These are phyloP conservation scores for Lacerta agilis DNA, from an alignment of 2,797 vertebrate genomes.

Conservation along the genomic window DNA sequence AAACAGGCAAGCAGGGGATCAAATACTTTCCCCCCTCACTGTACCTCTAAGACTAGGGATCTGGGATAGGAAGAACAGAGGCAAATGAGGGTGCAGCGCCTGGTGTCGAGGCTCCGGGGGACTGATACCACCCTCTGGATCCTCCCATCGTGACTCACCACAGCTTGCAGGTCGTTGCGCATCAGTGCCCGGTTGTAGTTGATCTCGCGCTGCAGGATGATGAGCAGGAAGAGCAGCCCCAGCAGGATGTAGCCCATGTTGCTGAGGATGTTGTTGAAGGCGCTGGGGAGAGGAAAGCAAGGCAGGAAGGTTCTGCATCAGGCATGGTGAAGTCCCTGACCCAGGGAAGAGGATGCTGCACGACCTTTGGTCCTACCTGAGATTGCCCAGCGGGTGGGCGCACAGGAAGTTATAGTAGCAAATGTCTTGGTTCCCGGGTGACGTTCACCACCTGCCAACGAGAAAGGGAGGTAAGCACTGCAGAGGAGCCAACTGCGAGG, in stretches of 20 bases:
- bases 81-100: not conserved
- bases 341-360: too few species aligned
- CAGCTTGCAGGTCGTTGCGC: slow-evolving; percentile 82
- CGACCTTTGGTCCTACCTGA: slow-evolving; percentile 81
- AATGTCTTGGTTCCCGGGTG: slow-evolving; percentile 96
- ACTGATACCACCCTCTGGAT: too few species aligned
- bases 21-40: too few species aligned
- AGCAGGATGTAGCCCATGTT: slow-evolving; percentile 96
- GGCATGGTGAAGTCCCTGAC: too few species aligned
- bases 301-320: accelerated
- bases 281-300: slow-evolving; percentile 70
- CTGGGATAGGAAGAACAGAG: too few species aligned
- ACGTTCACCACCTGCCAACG: slow-evolving; percentile 89
- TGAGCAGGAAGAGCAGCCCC: slow-evolving; percentile 94
- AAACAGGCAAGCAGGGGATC: too few species aligned
- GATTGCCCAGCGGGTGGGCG: slow-evolving; percentile 92
- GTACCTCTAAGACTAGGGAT: too few species aligned
- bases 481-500: too few species aligned
- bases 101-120: too few species aligned
- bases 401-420: slow-evolving; percentile 99
- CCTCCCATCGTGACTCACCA: slow-evolving; percentile 75
- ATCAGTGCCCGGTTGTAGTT: slow-evolving; percentile 88
- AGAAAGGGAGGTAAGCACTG: too few species aligned
- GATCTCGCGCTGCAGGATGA: slow-evolving; percentile 92
- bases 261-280: slow-evolving; percentile 99